Evolutionary conservation across 2,888 invertebrate species (phyloP), one percentile per base, ranked within the genome.

Genomic region (Patella caerulea): DNA sequence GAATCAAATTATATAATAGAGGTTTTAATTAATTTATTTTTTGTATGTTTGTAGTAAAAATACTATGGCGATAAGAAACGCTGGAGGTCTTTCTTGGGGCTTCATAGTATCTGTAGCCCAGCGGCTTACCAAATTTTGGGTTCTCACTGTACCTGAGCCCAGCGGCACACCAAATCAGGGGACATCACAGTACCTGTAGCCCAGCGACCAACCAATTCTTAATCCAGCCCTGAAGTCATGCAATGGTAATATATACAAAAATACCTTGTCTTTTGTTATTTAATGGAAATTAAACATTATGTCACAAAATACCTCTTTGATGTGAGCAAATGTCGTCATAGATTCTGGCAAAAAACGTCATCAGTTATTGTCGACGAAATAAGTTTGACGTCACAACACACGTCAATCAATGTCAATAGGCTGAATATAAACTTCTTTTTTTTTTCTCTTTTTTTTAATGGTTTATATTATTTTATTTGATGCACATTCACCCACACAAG

Each of bases 171-270:
- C 24, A 24, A 24, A 24, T 45, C 0, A 1, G 0, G 0, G 9
- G 45, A 4, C 5, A 3, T 34, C 34, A 34, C 7, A 7, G 5
- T 34, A 34, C 5, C 34, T 5, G 34, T 34, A 5, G 34, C 34
- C 5, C 34, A 34, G 34, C 45, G 45, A 5, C 45, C 45, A 0
- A 65, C 65, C 24, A 65, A 65, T 24, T 19, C 9, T 19, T 15
- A 65, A n/a, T 24, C 65, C 65, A 24, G 19, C 65, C 11, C 9
- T 11, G 24, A 11, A 65, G 2, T 24, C 24, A 24, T 24, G 24
- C 65, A 65, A 65, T 65, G 65, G 19, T 65, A 12, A 24, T 65
- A 65, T 65, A 24, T 65, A 65, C 65, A 65, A 65, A 65, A 65
- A 65, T 65, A 65, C 65, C 24, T 12, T 65, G 17, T 59, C 24